Evolutionary conservation across 2,888 invertebrate genomes (phyloP), one percentile per base, ranked within the genome.

Genomic region (Eupithecia pulchellata): DNA sequence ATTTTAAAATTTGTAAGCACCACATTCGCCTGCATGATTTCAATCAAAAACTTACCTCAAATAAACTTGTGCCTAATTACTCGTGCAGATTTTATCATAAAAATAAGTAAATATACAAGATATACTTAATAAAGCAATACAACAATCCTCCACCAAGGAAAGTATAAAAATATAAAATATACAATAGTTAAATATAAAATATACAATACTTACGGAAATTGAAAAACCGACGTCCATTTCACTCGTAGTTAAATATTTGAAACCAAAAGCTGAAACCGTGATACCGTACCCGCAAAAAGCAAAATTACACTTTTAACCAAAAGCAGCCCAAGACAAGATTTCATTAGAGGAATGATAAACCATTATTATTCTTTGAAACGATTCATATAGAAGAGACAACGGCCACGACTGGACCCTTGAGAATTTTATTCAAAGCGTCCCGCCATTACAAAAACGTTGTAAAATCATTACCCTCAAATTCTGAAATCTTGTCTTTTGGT

Each of bases 141-240:
- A 5, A 32, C 32, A 20, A 47, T 68, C 75, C 67, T 70, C 34
- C 69, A 85, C 82, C 82, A 68, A 68, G 75, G 76, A 66, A 75
- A 69, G 74, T 74, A 79, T 71, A 73, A 73, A 77, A 64, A 73
- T 61, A 78, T n/a, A 70, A 30, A 30, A 77, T 76, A 84, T 86
- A 87, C 77, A 84, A 81, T 84, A 85, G 78, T 79, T 9, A 73
- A 79, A 82, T 61, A 78, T n/a, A 70, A 30, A 30, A 77, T 76
- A 84, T 86, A 87, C 77, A 84, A 81, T 89, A 91, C 90, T 90
- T 88, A 91, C 90, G 73, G 78, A 78, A 78, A 82, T 75, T 47
- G 20, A 47, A 20, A 39, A 20, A 81, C 79, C 81, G 78, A 81
- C 82, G 79, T 82, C 76, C 75, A 75, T 84, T 79, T 85, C 87